phyloP scores from a whole-genome alignment of 2,113 vertebrate genomes.

The Trematomus loennbergii region DNA sequence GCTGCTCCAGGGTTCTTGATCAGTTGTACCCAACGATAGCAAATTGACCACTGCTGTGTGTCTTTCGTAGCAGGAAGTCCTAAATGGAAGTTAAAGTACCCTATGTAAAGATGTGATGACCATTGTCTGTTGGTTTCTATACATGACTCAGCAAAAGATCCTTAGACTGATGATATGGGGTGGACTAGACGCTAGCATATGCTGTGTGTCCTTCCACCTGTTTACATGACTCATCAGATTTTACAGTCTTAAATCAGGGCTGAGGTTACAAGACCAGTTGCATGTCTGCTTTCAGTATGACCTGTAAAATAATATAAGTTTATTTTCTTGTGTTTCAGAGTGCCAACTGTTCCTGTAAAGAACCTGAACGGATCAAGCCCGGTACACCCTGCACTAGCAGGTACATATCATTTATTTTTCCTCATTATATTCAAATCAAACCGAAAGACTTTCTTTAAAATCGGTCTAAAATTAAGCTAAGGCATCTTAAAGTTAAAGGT shows the following conservation, averaged over 20 bases:
- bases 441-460: background rate
- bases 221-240: conserved; percentile 46
- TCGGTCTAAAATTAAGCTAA: background rate
- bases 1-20: background rate
- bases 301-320: background rate
- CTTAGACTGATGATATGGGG: conserved; percentile 42
- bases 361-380: conserved; percentile 94
- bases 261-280: conserved; percentile 2
- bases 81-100: conserved; percentile 7
- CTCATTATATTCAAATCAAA: background rate
- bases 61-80: background rate
- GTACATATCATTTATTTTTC: conserved; percentile 65
- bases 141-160: conserved; percentile 59
- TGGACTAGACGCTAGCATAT: conserved; percentile 21
- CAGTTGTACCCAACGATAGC: background rate
- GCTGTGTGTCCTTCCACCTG: conserved; percentile 29
- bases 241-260: background rate
- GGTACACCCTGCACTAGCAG: conserved; percentile 92
- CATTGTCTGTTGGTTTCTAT: conserved; percentile 9
- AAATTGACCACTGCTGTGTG: too few relatives aligned
- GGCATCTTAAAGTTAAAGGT: background rate
- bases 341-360: conserved; percentile 95
- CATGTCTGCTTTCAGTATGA: background rate
- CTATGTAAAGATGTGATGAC: conserved; percentile 16
- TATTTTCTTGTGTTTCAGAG: conserved; percentile 77